Evolutionary conservation across 1,140 invertebrate genomes (phyloP).

Genomic region (Thereuonema tuberculata): DNA sequence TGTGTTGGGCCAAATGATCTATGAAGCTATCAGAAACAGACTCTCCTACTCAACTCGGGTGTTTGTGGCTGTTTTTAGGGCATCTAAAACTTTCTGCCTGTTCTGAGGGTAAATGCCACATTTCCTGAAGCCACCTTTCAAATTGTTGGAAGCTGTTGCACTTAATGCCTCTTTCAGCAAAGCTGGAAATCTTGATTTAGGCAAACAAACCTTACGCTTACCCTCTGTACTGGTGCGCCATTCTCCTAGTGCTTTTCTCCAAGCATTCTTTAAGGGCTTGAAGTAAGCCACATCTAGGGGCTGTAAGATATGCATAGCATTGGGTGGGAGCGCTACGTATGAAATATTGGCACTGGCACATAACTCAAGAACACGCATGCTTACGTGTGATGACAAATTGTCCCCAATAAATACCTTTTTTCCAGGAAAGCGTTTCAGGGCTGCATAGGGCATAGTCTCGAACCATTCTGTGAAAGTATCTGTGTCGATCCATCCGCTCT

Average conservation of each 20-base stretch:
- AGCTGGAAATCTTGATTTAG: neutral
- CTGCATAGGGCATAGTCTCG: no score
- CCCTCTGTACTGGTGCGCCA: neutral
- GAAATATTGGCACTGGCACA: neutral
- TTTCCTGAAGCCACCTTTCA: neutral
- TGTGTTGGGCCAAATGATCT: no score
- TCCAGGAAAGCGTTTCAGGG: no score
- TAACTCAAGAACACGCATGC: neutral
- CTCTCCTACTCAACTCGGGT: no score
- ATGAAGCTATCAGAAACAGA: no score
- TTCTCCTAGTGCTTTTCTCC: neutral
- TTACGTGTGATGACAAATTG: constrained; percentile 16
- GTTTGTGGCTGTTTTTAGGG: no score
- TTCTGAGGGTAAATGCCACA: neutral
- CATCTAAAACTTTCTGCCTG: neutral
- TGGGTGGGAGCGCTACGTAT: constrained; percentile 30
- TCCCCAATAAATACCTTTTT: constrained; percentile 18
- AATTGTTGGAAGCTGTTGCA: neutral
- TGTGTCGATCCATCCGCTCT: constrained; percentile 21
- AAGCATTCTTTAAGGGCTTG: constrained; percentile 23
- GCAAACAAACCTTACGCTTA: neutral
- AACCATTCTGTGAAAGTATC: no score
- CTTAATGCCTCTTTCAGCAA: neutral
- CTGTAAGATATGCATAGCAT: constrained; percentile 30
- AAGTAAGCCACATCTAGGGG: constrained; percentile 32